A percentile compares a stretch with the other conserved stretches of the same genome.
phyloP scores from a whole-genome alignment of 2,888 invertebrate genomes.

The Poecilobothrus nobilitatus region DNA sequence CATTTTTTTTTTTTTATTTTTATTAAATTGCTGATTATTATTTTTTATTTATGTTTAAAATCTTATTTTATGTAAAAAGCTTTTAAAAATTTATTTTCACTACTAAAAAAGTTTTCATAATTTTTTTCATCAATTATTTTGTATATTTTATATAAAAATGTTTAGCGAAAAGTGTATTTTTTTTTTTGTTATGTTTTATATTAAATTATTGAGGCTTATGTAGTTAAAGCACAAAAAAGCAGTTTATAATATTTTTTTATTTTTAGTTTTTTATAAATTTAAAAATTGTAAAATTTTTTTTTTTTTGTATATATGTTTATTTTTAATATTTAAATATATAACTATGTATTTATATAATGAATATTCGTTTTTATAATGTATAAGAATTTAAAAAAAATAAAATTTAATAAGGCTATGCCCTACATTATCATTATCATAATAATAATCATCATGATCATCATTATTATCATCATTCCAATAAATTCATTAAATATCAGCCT shows the following conservation, averaged over 20 bases:
- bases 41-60: no score
- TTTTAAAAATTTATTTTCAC: no score
- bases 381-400: neutral
- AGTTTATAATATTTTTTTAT: neutral
- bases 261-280: neutral
- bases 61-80: no score
- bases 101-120: no score
- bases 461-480: neutral
- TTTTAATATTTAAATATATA: neutral
- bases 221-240: neutral
- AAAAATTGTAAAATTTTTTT: neutral
- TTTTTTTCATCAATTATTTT: no score
- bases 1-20: no score
- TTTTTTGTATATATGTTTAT: neutral
- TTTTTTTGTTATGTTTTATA: no score
- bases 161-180: no score
- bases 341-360: no score
- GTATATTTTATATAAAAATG: neutral
- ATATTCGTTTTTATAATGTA: no score
- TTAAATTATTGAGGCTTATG: neutral
- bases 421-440: neutral
- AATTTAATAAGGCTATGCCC: neutral
- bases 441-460: no score
- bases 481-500: neutral
- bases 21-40: no score